Conservation (phyloP, 2,797 vertebrate genomes). For the Cichlasoma orientale region DNA sequence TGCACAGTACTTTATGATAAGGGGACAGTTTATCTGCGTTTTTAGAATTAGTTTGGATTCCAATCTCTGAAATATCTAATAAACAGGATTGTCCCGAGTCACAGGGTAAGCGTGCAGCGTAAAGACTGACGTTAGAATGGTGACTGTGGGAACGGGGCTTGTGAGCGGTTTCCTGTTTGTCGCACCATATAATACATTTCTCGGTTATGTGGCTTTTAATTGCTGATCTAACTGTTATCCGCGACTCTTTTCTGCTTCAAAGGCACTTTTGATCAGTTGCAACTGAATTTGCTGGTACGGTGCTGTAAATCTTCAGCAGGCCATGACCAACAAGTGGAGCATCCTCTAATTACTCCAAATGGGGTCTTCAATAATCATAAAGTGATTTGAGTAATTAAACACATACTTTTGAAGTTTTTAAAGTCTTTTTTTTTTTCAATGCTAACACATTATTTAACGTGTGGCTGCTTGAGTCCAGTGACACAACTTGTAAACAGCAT, state of each 20-base stretch:
- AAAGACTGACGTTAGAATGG: neutral
- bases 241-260: slow-evolving; percentile 12
- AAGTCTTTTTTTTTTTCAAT: neutral
- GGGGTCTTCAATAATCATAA: neutral
- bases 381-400: neutral
- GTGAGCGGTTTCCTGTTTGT: slow-evolving; percentile 31
- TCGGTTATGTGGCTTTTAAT: slow-evolving; percentile 24
- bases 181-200: slow-evolving; percentile 11
- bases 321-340: neutral
- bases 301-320: slow-evolving; percentile 11
- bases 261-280: slow-evolving; percentile 18
- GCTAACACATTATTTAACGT: neutral
- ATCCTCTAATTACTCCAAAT: slow-evolving; percentile 11
- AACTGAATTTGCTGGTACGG: slow-evolving; percentile 1
- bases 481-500: neutral
- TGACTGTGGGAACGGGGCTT: slow-evolving; percentile 23
- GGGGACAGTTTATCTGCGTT: neutral
- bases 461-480: neutral
- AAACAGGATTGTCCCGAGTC: neutral
- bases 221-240: slow-evolving; percentile 32
- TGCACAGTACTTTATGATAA: neutral
- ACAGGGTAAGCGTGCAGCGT: neutral
- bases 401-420: neutral
- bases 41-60: slow-evolving; percentile 24
- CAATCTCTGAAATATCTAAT: slow-evolving; percentile 3